Evolutionary conservation across 1,140 invertebrate genomes (phyloP), one percentile per base, ranked within the genome.

Genomic region (Tetragnatha versicolor): DNA sequence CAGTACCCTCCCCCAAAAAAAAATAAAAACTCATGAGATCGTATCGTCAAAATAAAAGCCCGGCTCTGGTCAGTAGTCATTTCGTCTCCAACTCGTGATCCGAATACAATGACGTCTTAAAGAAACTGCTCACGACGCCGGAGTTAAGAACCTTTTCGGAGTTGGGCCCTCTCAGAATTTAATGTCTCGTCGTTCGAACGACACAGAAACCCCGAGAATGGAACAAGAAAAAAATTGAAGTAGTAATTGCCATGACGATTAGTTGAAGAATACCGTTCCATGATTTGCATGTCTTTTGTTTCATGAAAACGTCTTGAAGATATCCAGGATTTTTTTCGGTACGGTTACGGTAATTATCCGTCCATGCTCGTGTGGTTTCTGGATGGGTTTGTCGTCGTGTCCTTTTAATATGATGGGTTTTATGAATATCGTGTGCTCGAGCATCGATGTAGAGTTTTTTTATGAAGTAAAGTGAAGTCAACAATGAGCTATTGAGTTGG

Each of bases 261-360:
- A 42, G 17, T 22, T 39, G 25, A 63, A 63, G 33, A 42, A 42
- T 27, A 22, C 27, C 25, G 60, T 17, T 14, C 4, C 60, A 63
- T 63, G 60, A 63, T 63, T 63, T 63, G 60, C 60, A 63, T 63
- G 25, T 25, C 60, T 42, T 63, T 63, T 63, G 60, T 63, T 63
- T 37, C 25, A 37, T 42, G 20, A 47, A 47, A 12, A 17, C 12
- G 42, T 3, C 20, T 47, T 47, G 12, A 47, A 17, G 42, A 20
- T 12, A 47, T 47, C 20, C 42, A 20, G 42, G 42, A 47, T 12
- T 47, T 47, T 47, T n/a, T n/a, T n/a, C n/a, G n/a, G n/a, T n/a
- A n/a, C n/a, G n/a, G n/a, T n/a, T n/a, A n/a, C n/a, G n/a, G n/a
- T n/a, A n/a, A n/a, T n/a, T n/a, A n/a, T n/a, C n/a, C n/a, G n/a